Evolutionary conservation across 2,113 vertebrate species (phyloP).

Genomic region (Stigmatopora argus): DNA sequence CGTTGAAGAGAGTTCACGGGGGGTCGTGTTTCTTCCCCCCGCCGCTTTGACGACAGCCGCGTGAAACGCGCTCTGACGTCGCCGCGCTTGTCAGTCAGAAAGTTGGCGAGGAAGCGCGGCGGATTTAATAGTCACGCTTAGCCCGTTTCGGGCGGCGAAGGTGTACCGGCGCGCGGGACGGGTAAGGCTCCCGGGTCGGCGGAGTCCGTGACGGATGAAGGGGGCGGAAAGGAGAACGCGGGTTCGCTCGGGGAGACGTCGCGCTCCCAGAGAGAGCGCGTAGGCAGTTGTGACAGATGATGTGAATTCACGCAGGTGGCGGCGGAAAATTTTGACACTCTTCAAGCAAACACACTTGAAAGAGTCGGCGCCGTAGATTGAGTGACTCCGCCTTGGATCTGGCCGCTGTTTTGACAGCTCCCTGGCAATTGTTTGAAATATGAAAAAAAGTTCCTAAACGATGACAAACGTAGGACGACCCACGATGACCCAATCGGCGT

Average conservation of each 20-base stretch:
- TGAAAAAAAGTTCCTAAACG: neutral
- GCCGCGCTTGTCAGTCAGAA: slow-evolving; percentile 61
- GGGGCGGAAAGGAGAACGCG: slow-evolving; percentile 40
- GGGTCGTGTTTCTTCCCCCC: slow-evolving; percentile 35
- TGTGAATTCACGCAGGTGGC: slow-evolving; percentile 62
- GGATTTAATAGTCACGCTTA: slow-evolving; percentile 45
- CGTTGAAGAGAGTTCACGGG: slow-evolving; percentile 23
- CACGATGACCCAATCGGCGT: too few species aligned
- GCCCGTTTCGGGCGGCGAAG: slow-evolving; percentile 26
- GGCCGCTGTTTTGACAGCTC: neutral
- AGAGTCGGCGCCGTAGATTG: slow-evolving; percentile 8
- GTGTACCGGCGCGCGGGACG: slow-evolving; percentile 32
- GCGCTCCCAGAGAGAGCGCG: slow-evolving; percentile 39
- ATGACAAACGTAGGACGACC: neutral
- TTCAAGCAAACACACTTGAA: slow-evolving; percentile 1
- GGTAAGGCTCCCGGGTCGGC: slow-evolving; percentile 24
- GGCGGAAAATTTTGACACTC: slow-evolving; percentile 33
- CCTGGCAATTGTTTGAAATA: neutral
- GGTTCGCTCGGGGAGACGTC: slow-evolving; percentile 43
- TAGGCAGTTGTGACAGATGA: slow-evolving; percentile 59
- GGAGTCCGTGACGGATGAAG: slow-evolving; percentile 54
- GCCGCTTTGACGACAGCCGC: slow-evolving; percentile 46
- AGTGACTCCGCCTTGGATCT: slow-evolving; percentile 6
- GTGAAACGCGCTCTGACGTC: slow-evolving; percentile 53
- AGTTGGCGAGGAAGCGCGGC: slow-evolving; percentile 53